Evolutionary conservation across 1,140 invertebrate species (phyloP).

Genomic region (Globodera ellingtonae): DNA sequence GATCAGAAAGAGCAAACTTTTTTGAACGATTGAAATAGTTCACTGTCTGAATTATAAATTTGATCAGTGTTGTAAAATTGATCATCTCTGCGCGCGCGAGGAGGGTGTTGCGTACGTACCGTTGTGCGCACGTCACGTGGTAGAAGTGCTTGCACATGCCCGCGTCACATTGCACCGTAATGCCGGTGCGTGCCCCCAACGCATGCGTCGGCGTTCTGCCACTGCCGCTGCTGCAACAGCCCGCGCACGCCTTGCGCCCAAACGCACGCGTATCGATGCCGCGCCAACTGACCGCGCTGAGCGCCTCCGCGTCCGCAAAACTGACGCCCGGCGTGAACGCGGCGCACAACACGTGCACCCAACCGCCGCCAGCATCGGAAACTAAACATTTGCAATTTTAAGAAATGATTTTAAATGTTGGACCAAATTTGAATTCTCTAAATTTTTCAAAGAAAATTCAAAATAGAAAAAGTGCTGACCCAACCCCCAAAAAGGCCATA

Average conservation of each 20-base stretch:
- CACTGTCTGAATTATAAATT: too few relatives aligned
- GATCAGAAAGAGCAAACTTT: too few relatives aligned
- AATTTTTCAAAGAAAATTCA: too few relatives aligned
- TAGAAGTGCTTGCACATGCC: conserved; percentile 96
- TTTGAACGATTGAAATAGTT: too few relatives aligned
- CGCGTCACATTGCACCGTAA: conserved; percentile 93
- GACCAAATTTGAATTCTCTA: too few relatives aligned
- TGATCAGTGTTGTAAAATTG: too few relatives aligned
- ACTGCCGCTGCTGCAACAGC: conserved; percentile 79
- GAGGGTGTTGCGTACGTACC: conserved; percentile 13
- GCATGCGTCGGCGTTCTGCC: conserved; percentile 80
- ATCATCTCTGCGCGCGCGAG: background rate
- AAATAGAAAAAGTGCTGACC: too few relatives aligned
- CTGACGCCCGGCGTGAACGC: conserved; percentile 94
- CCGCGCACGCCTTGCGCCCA: conserved; percentile 78
- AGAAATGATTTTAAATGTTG: conserved; percentile 27
- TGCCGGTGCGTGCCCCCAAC: conserved; percentile 82
- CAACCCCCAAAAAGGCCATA: background rate
- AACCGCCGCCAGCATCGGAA: conserved; percentile 69
- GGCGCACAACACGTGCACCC: conserved; percentile 96
- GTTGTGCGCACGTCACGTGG: conserved; percentile 82
- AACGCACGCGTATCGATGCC: conserved; percentile 93
- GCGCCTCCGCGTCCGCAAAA: conserved; percentile 87
- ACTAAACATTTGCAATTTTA: background rate
- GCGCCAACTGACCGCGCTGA: conserved; percentile 79